These are phyloP conservation scores for Cataglyphis hispanica DNA, from an alignment of 1,140 invertebrate genomes.

Conservation along the genomic window DNA sequence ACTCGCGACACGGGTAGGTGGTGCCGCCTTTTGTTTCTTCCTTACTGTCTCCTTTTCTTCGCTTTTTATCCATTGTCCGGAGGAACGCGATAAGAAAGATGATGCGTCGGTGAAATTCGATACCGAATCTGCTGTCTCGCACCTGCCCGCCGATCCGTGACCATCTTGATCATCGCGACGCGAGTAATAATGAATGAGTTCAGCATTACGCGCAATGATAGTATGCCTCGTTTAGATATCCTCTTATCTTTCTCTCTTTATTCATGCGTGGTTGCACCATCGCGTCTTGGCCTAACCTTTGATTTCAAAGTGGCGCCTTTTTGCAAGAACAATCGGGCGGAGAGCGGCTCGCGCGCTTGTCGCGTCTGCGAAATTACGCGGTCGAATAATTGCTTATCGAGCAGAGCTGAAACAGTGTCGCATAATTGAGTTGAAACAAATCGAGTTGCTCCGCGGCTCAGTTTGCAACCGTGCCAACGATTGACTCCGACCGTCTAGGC, in stretches of 20 bases:
- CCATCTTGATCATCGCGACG: slow-evolving; percentile 11
- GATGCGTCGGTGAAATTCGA: slow-evolving; percentile 65
- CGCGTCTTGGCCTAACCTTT: neutral
- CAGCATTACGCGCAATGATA: neutral
- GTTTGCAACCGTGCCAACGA: neutral
- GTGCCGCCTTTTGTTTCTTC: slow-evolving; percentile 35
- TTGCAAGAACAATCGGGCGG: neutral
- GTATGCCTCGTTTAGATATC: slow-evolving; percentile 6
- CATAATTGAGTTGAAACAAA: slow-evolving; percentile 10
- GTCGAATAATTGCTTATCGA: slow-evolving; percentile 17
- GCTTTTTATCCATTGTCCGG: slow-evolving; percentile 41
- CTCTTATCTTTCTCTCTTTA: neutral
- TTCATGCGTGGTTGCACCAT: neutral
- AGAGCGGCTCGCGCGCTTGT: neutral
- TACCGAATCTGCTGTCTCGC: slow-evolving; percentile 64
- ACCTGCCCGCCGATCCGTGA: slow-evolving; percentile 41
- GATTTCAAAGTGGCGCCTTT: neutral
- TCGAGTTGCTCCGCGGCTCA: neutral
- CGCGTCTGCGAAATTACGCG: slow-evolving; percentile 3
- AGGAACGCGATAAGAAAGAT: slow-evolving; percentile 49
- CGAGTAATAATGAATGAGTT: slow-evolving; percentile 43
- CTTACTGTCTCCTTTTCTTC: slow-evolving; percentile 12
- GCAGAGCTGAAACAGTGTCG: neutral
- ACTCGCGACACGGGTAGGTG: slow-evolving; percentile 31
- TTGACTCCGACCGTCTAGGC: neutral